Evolutionary conservation across 2,797 vertebrate species (phyloP).

Genomic region (Schizopygopsis malacanthus): DNA sequence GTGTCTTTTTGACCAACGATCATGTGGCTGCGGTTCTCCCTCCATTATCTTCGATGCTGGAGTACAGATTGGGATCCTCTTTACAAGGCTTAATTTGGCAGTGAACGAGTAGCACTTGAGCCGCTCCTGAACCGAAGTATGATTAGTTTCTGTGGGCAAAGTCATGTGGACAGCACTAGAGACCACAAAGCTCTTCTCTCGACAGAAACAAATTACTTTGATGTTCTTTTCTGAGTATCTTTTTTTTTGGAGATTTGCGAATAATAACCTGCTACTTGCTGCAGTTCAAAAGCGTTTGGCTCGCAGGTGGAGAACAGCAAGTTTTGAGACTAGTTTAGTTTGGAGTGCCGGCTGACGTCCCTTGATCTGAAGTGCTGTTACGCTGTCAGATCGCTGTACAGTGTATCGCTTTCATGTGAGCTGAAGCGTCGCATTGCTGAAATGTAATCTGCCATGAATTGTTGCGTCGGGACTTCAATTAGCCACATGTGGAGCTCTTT

Average conservation of each 20-base stretch:
- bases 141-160: conserved; percentile 25
- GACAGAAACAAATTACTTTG: conserved; percentile 24
- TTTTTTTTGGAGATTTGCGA: not conserved
- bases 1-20: not conserved
- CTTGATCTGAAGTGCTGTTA: conserved; percentile 36
- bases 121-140: not conserved
- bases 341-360: conserved; percentile 14
- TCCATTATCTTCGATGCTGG: not conserved
- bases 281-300: not conserved
- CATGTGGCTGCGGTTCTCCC: not conserved
- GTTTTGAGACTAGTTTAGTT: conserved; percentile 19
- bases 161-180: not conserved
- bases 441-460: conserved; percentile 57
- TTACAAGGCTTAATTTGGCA: conserved; percentile 1
- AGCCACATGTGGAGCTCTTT: conserved; percentile 38
- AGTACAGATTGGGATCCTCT: conserved; percentile 36
- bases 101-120: conserved; percentile 34
- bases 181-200: not conserved
- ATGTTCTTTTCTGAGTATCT: conserved; percentile 19
- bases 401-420: conserved; percentile 41
- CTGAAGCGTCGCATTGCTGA: conserved; percentile 15
- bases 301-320: not conserved
- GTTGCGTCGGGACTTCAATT: conserved; percentile 50
- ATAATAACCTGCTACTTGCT: not conserved
- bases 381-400: conserved; percentile 1